Evolutionary conservation across 2,888 invertebrate genomes (phyloP).

Genomic region (Mactromeris polynyma): DNA sequence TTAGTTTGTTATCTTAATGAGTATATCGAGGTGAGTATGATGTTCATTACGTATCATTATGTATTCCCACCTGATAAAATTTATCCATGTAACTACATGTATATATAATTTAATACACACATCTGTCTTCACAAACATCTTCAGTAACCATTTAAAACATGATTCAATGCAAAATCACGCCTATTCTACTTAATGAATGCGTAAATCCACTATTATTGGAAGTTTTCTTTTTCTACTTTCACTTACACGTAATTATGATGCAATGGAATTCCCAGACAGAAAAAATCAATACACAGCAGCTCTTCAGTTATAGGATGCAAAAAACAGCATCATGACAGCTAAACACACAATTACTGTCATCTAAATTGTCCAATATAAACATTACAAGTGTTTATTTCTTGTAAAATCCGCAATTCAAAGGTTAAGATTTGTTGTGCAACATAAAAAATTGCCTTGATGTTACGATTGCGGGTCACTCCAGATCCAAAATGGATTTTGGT

Average conservation of each 20-base stretch:
- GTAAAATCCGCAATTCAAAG: background rate
- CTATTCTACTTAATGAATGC: no score
- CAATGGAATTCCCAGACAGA: background rate
- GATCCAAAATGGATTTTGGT: no score
- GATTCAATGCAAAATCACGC: background rate
- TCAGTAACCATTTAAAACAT: background rate
- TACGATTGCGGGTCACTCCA: no score
- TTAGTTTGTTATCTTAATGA: no score
- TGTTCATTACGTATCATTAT: background rate
- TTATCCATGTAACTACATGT: background rate
- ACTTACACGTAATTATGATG: background rate
- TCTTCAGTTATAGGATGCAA: background rate
- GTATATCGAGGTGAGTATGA: background rate
- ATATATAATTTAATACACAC: no score
- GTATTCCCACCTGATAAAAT: background rate
- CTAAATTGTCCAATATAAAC: no score
- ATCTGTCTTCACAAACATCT: background rate
- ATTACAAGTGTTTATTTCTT: background rate
- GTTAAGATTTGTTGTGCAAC: no score
- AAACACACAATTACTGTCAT: background rate
- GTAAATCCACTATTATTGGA: background rate
- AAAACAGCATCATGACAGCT: background rate
- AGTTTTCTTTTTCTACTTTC: background rate
- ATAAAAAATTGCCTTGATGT: no score
- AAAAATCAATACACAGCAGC: background rate